A percentile compares a stretch with the other conserved stretches of the same genome.
phyloP scores from a whole-genome alignment of 2,797 vertebrate species.

The Pygocentrus nattereri region DNA sequence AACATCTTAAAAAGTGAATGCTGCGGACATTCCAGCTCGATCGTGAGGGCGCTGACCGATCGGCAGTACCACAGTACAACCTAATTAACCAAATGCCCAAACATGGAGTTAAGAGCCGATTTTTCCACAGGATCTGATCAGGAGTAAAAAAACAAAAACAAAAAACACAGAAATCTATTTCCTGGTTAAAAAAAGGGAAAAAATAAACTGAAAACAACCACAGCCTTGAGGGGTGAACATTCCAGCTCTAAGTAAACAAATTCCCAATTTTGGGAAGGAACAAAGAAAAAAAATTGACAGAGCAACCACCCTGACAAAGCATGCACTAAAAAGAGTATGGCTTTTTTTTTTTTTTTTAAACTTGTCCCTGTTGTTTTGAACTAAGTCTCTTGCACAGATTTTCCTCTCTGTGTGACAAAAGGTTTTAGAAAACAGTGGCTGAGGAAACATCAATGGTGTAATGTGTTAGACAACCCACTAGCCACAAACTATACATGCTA shows the following conservation, averaged over 20 bases:
- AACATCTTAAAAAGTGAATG: conserved; percentile 3
- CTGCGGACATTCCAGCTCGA: conserved; percentile 11
- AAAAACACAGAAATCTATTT: not conserved
- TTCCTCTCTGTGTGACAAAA: conserved; percentile 58
- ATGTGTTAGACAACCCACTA: not conserved
- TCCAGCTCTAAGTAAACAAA: conserved; percentile 33
- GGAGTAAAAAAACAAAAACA: too few species aligned
- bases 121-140: conserved; percentile 16
- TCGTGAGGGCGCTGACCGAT: not conserved
- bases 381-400: conserved; percentile 60
- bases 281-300: conserved; percentile 26
- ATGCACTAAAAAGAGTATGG: conserved; percentile 75
- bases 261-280: not conserved
- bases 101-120: not conserved
- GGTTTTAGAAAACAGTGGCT: not conserved
- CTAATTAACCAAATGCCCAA: not conserved
- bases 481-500: not conserved
- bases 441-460: not conserved
- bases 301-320: conserved; percentile 64
- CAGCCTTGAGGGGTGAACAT: conserved; percentile 1
- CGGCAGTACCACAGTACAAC: not conserved
- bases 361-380: conserved; percentile 70
- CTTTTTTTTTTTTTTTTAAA: conserved; percentile 59
- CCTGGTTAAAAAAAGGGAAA: not conserved
- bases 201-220: not conserved